Conservation (phyloP, 2,888 invertebrate species). For the Stenoptilia bipunctidactyla region DNA sequence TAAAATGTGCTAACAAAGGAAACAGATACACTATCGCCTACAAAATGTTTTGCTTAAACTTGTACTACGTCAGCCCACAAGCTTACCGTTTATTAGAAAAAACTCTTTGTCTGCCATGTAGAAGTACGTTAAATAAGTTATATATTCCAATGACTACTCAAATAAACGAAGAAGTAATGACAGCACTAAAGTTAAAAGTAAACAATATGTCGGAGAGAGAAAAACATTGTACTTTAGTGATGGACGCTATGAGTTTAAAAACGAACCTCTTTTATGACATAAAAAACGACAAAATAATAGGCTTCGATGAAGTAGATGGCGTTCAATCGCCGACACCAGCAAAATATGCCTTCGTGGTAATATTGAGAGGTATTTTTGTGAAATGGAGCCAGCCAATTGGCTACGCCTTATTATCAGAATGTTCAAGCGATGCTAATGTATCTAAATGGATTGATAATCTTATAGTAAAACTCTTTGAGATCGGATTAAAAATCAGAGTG, state of each 20-base stretch:
- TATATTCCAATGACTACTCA: slow-evolving; percentile 12
- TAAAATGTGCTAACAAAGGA: too few species aligned
- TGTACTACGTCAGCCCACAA: slow-evolving; percentile 13
- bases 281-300: not conserved
- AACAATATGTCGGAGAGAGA: slow-evolving; percentile 14
- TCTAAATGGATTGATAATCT: slow-evolving; percentile 14
- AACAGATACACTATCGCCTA: slow-evolving; percentile 10
- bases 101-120: slow-evolving; percentile 13
- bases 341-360: slow-evolving; percentile 9
- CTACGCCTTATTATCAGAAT: slow-evolving; percentile 13
- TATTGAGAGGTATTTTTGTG: slow-evolving; percentile 16
- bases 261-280: not conserved
- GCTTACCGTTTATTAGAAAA: slow-evolving; percentile 15
- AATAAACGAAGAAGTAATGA: slow-evolving; percentile 9
- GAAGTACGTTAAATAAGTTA: slow-evolving; percentile 12
- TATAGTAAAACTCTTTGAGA: slow-evolving; percentile 11
- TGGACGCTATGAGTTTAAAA: not conserved
- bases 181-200: slow-evolving; percentile 15
- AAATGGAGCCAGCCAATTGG: slow-evolving; percentile 19
- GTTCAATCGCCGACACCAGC: not conserved
- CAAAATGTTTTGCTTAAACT: slow-evolving; percentile 16
- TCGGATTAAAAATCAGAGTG: slow-evolving; percentile 13
- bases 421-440: slow-evolving; percentile 9
- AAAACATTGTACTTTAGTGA: slow-evolving; percentile 16
- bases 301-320: not conserved